These are phyloP conservation scores for Drosophila dunni DNA, from an alignment of 1,140 invertebrate genomes.

Conservation along the genomic window DNA sequence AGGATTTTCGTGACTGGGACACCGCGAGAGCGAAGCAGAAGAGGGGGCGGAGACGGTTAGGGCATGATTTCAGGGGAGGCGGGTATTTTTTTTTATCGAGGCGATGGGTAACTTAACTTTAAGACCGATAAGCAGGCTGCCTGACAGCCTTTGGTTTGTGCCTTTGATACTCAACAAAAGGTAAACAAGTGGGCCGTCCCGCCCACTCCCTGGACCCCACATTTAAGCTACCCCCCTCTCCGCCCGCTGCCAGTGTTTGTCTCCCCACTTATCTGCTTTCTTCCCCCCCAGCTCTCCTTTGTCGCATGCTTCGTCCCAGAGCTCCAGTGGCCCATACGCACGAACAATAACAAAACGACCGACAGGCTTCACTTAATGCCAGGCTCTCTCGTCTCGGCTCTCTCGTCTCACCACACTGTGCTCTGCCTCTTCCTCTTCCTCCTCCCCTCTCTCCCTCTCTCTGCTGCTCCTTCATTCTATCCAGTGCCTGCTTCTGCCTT, in stretches of 20 bases:
- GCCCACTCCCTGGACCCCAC: background rate
- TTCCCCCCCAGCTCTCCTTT: background rate
- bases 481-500: constrained; percentile 23
- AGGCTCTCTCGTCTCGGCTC: background rate
- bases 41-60: background rate
- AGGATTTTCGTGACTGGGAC: constrained; percentile 40
- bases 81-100: too few relatives aligned
- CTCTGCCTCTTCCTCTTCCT: background rate
- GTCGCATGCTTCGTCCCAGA: background rate
- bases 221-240: background rate
- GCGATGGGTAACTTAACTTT: constrained; percentile 1
- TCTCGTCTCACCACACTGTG: background rate
- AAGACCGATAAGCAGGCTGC: constrained; percentile 13
- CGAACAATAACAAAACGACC: constrained; percentile 8
- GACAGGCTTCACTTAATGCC: constrained; percentile 17
- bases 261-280: background rate
- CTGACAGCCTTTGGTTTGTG: constrained; percentile 15
- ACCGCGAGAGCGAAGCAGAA: background rate
- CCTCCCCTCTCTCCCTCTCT: background rate
- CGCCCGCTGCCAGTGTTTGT: background rate
- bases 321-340: constrained; percentile 7
- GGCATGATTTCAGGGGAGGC: background rate
- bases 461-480: background rate
- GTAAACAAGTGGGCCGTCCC: constrained; percentile 30
- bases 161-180: constrained; percentile 21